Evolutionary conservation across 30 jellyfish, hydroid and myxozoan species (phyloP), one percentile per base, ranked within the genome.

Genomic region (Hydra vulgaris): DNA sequence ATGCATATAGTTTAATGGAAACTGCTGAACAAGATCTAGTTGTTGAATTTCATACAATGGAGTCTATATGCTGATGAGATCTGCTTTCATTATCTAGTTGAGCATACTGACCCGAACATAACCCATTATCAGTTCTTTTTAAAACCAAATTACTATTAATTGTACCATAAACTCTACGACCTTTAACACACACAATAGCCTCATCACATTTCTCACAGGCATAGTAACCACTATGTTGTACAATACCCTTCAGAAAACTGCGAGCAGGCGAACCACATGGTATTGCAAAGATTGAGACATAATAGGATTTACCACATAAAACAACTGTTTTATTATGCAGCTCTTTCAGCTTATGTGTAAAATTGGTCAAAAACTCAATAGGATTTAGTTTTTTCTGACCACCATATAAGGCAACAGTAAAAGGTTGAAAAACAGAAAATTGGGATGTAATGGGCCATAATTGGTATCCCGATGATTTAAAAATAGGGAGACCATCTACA

Each of bases 401-500:
- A 80, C 78, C 72, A 71, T 18, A 80, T 8, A 80, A 53, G 83
- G 88, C 88, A 80, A 80, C 83, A 74, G 61, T 27, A 74, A 74
- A 74, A 53, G 61, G 52, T 26, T 25, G 20, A 67, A 23, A 27
- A 25, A 67, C 82, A 74, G 54, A 26, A 27, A 74, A 74, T 25
- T 53, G 26, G 19, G 82, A 25, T 20, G 61, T 67, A 23, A 74
- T 74, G 19, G 82, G 82, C 82, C 82, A 74, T 53, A 74, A 21
- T 70, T 74, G 82, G 61, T 26, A 21, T 26, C 55, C 61, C 61
- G 82, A 74, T 74, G 82, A 21, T 53, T 74, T 74, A 53, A 74
- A 74, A 21, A 74, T 21, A 20, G 82, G 82, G 40, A 74, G 68
- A 67, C 82, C 82, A 74, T 74, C 82, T 21, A 74, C 61, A 53